These are phyloP conservation scores for Ranitomeya variabilis DNA, from an alignment of 2,113 vertebrate genomes.

Conservation along the genomic window DNA sequence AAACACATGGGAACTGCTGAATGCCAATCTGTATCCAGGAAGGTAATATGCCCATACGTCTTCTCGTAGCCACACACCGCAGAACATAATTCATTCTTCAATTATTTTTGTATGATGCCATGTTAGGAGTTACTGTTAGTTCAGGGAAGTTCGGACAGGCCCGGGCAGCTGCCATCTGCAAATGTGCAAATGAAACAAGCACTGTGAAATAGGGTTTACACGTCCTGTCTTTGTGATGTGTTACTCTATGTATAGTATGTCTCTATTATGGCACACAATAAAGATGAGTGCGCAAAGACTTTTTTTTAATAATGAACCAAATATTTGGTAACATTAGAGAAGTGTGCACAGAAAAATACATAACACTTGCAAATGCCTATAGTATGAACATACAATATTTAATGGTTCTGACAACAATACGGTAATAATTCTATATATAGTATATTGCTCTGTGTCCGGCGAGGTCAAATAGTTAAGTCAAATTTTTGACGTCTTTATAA, in stretches of 20 bases:
- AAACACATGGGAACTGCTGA: constrained; percentile 19
- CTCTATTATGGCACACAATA: constrained; percentile 4
- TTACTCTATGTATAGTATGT: constrained; percentile 32
- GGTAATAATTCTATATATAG: too few relatives aligned
- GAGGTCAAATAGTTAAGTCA: too few relatives aligned
- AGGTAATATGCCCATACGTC: not conserved
- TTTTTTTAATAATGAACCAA: not conserved
- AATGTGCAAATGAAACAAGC: constrained; percentile 54
- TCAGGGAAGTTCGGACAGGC: constrained; percentile 46
- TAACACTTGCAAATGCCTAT: not conserved
- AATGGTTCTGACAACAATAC: not conserved
- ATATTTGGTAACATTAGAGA: not conserved
- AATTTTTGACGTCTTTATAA: too few relatives aligned
- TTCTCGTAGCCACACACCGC: not conserved
- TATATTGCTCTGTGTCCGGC: too few relatives aligned
- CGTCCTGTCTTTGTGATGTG: constrained; percentile 23
- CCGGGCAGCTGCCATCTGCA: constrained; percentile 27
- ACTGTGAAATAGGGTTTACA: constrained; percentile 50
- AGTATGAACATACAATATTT: not conserved
- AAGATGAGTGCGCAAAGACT: not conserved
- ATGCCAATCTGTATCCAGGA: constrained; percentile 2
- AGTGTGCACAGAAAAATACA: not conserved
- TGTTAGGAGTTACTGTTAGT: constrained; percentile 47
- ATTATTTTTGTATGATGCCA: constrained; percentile 49
- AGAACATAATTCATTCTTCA: constrained; percentile 46